These are phyloP conservation scores for Lophotis ruficrista DNA, from an alignment of 2,113 vertebrate genomes.

Conservation along the genomic window DNA sequence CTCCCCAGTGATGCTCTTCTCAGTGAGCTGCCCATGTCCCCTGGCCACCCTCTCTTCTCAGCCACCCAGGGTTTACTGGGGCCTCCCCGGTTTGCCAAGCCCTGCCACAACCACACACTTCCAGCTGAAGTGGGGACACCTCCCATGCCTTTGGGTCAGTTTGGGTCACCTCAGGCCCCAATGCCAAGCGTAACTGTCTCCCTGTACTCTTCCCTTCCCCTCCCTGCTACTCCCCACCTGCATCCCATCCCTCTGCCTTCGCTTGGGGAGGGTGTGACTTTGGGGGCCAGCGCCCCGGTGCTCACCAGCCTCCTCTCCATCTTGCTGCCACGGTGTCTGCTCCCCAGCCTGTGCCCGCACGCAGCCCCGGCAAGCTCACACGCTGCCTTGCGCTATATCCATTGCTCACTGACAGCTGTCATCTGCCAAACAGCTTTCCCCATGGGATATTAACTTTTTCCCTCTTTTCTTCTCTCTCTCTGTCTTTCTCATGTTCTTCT, in stretches of 20 bases:
- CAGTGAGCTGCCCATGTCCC: neutral
- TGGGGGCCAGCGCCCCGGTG: neutral
- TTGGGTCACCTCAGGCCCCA: neutral
- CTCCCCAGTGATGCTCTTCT: neutral
- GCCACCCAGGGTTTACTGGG: neutral
- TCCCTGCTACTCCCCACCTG: neutral
- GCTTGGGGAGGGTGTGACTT: neutral
- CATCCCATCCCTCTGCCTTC: neutral
- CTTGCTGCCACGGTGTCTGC: conserved; percentile 15
- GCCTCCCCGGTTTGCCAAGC: neutral
- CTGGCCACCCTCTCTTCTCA: neutral
- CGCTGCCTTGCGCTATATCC: conserved; percentile 12
- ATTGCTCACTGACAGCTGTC: conserved; percentile 26
- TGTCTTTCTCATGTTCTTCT: conserved; percentile 52
- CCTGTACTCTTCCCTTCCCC: neutral
- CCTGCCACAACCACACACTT: accelerated
- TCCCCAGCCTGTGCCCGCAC: conserved; percentile 48
- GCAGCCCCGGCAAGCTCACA: conserved; percentile 16
- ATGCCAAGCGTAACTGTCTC: neutral
- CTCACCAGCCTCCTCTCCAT: conserved; percentile 14
- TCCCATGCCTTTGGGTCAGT: neutral
- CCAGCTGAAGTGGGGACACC: accelerated
- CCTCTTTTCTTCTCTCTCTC: conserved; percentile 68
- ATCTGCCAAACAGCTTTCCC: conserved; percentile 33
- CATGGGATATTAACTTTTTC: conserved; percentile 65